Conservation (phyloP, 2,888 invertebrate species). For the Lasioglossum calceatum region DNA sequence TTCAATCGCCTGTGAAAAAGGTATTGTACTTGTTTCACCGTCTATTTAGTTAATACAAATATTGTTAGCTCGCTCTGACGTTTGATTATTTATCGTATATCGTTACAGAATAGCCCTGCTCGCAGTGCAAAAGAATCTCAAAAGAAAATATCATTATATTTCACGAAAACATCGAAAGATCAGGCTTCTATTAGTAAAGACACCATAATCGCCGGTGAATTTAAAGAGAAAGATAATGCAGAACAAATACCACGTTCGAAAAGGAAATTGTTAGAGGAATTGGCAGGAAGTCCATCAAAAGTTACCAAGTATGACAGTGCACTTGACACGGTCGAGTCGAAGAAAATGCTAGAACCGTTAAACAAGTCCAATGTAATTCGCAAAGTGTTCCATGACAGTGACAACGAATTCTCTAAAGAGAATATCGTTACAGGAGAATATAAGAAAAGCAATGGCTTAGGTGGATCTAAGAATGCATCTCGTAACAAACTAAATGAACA, state of each 20-base stretch:
- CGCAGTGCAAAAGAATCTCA: constrained; percentile 21
- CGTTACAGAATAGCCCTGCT: constrained; percentile 21
- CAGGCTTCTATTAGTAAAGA: not conserved
- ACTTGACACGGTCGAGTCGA: too few species aligned
- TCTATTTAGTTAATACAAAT: not conserved
- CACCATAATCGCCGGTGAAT: too few species aligned
- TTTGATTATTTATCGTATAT: not conserved
- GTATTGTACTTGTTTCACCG: not conserved
- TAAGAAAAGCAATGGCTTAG: constrained; percentile 3
- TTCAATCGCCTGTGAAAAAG: not conserved
- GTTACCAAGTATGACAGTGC: not conserved
- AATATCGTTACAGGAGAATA: not conserved
- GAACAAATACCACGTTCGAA: not conserved
- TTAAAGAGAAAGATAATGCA: not conserved
- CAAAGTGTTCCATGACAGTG: not conserved
- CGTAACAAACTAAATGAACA: not conserved
- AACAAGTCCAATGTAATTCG: not conserved
- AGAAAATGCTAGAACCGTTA: not conserved
- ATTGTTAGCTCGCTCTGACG: not conserved
- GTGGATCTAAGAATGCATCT: not conserved
- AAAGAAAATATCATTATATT: constrained; percentile 52
- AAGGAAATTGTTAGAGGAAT: constrained; percentile 13
- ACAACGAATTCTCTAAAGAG: not conserved
- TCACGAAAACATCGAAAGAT: constrained; percentile 24
- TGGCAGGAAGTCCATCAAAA: not conserved